Conservation (phyloP, 92 coral and sea anemone species). For the Meandrina meandrites region DNA sequence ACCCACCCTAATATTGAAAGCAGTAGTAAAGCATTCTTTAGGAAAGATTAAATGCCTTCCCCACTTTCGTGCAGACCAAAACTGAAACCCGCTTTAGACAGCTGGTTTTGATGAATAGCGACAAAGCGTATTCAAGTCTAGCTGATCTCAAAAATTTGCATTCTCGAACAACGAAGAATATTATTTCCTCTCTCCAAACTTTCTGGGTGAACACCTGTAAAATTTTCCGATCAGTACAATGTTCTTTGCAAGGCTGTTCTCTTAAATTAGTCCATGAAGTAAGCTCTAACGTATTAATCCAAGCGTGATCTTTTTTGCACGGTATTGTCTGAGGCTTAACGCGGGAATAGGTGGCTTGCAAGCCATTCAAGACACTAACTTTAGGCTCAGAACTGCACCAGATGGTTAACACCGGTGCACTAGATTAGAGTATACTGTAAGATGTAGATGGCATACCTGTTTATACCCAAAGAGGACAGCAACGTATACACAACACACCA, state of each 20-base stretch:
- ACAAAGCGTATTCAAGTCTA: not conserved
- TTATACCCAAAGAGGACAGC: not conserved
- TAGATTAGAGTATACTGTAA: not conserved
- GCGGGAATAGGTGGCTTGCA: not conserved
- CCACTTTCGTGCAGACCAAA: not conserved
- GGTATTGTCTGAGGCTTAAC: not conserved
- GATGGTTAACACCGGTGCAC: not conserved
- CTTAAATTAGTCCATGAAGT: not conserved
- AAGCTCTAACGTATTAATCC: not conserved
- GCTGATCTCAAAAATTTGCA: not conserved
- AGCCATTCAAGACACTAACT: not conserved
- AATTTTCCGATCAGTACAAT: not conserved
- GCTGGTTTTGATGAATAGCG: not conserved
- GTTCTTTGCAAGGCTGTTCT: not conserved
- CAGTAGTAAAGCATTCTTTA: not conserved
- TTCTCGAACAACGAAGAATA: not conserved
- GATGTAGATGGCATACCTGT: slow-evolving; percentile 11
- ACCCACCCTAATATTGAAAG: not conserved
- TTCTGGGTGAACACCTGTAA: not conserved
- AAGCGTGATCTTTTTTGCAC: not conserved
- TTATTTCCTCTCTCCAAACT: not conserved
- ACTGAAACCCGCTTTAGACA: no score
- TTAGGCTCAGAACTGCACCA: not conserved
- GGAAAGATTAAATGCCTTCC: not conserved
- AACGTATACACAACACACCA: not conserved